These are phyloP conservation scores for Lumbricus terrestris DNA, from an alignment of 2,888 invertebrate genomes.

Conservation along the genomic window DNA sequence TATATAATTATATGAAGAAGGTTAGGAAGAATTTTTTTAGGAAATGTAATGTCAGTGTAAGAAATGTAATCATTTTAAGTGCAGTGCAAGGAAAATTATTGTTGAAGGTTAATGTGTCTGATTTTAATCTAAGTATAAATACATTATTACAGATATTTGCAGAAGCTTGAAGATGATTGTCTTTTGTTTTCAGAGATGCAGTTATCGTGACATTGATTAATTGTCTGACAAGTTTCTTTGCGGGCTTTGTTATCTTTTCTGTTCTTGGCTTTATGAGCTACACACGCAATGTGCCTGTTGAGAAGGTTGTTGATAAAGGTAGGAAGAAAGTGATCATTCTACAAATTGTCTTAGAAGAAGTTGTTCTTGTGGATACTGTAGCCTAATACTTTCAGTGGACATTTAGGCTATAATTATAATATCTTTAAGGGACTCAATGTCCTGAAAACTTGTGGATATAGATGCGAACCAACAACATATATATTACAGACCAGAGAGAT, in stretches of 20 bases:
- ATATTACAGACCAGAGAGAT: too few relatives aligned
- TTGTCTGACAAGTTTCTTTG: constrained; percentile 56
- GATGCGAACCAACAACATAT: neutral
- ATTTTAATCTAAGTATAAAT: neutral
- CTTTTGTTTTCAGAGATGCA: constrained; percentile 58
- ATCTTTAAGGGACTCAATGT: neutral
- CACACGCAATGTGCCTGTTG: constrained; percentile 53
- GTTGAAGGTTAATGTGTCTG: neutral
- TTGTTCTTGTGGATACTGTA: neutral
- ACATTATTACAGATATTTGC: neutral
- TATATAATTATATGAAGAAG: too few relatives aligned
- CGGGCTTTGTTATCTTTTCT: constrained; percentile 57
- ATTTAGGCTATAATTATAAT: neutral
- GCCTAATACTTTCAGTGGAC: too few relatives aligned
- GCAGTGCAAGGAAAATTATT: neutral
- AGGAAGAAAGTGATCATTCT: constrained; percentile 14
- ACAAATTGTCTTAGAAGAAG: neutral
- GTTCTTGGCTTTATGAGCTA: constrained; percentile 66
- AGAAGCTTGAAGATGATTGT: constrained; percentile 52
- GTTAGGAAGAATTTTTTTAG: too few relatives aligned
- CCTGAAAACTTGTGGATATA: neutral
- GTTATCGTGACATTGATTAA: constrained; percentile 53
- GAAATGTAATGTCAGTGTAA: too few relatives aligned
- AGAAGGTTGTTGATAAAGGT: constrained; percentile 58
- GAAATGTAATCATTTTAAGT: neutral